Percentiles rank a stretch among this genome's conserved stretches.
Evolutionary conservation across 1,140 invertebrate genomes (phyloP).

Genomic region (Anastrepha obliqua): DNA sequence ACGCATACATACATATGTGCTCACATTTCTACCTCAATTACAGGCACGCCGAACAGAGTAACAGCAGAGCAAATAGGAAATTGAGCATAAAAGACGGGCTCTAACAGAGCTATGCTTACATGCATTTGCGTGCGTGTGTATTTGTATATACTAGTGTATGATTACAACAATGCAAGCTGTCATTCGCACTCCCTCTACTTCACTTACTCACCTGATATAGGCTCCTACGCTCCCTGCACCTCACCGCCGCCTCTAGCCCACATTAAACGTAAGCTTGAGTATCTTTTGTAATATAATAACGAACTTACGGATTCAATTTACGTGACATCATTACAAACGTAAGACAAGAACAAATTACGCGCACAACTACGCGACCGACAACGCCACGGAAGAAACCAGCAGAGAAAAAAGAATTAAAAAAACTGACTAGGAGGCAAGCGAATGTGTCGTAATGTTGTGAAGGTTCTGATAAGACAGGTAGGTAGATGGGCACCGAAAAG

Average conservation of each 20-base stretch:
- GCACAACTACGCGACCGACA: conserved; percentile 32
- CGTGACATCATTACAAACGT: conserved; percentile 56
- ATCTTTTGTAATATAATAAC: conserved; percentile 50
- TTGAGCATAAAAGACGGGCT: conserved; percentile 41
- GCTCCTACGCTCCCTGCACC: not conserved
- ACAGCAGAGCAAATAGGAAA: not conserved
- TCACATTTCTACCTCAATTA: conserved; percentile 40
- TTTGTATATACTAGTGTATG: not conserved
- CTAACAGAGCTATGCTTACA: not conserved
- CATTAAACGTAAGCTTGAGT: not conserved
- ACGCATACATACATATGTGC: not conserved
- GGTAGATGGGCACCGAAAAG: not conserved
- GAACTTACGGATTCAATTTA: conserved; percentile 55
- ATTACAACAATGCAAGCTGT: conserved; percentile 33
- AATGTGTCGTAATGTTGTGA: not conserved
- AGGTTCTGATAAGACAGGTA: not conserved
- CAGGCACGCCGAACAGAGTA: not conserved
- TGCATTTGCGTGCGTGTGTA: not conserved
- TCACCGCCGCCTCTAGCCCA: not conserved
- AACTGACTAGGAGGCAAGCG: not conserved
- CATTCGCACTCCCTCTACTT: not conserved
- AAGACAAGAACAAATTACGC: conserved; percentile 56
- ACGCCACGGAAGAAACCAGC: not conserved
- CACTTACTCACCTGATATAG: not conserved
- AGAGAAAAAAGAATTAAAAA: not conserved